A percentile compares a stretch with the other conserved stretches of the same genome.
phyloP scores from a whole-genome alignment of 2,113 vertebrate species.

The Narcine bancroftii region DNA sequence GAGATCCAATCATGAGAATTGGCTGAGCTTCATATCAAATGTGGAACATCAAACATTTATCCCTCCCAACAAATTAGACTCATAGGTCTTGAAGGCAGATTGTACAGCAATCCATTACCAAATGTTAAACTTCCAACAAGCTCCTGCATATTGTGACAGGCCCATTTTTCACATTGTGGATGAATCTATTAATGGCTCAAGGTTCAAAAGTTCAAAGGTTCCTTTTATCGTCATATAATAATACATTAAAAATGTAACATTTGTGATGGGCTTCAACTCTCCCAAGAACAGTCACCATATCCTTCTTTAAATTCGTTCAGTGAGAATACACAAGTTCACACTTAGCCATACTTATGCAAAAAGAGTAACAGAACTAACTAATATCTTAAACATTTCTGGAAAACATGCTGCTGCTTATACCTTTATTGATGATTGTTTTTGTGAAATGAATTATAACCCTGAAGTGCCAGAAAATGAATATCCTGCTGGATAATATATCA shows the following conservation, averaged over 20 bases:
- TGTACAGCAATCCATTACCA: too few relatives aligned
- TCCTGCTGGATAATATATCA: neutral
- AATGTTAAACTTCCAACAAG: too few relatives aligned
- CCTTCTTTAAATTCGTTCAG: neutral
- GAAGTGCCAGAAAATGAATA: neutral
- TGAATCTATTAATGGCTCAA: neutral
- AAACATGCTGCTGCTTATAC: neutral
- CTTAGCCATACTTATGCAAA: neutral
- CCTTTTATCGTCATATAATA: too few relatives aligned
- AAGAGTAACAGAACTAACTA: neutral
- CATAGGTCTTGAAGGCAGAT: neutral
- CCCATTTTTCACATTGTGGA: neutral
- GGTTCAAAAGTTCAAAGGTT: too few relatives aligned
- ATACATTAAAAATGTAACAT: too few relatives aligned
- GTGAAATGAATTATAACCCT: neutral
- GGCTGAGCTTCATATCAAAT: neutral
- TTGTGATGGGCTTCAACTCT: too few relatives aligned
- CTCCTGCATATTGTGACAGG: neutral
- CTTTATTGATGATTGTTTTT: neutral
- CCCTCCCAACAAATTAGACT: neutral
- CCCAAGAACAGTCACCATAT: neutral
- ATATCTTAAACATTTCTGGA: neutral
- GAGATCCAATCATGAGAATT: neutral
- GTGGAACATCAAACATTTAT: neutral
- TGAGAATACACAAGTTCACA: neutral